phyloP scores from a whole-genome alignment of 2,797 vertebrate genomes.

The Mormyrus hasselquistii region DNA sequence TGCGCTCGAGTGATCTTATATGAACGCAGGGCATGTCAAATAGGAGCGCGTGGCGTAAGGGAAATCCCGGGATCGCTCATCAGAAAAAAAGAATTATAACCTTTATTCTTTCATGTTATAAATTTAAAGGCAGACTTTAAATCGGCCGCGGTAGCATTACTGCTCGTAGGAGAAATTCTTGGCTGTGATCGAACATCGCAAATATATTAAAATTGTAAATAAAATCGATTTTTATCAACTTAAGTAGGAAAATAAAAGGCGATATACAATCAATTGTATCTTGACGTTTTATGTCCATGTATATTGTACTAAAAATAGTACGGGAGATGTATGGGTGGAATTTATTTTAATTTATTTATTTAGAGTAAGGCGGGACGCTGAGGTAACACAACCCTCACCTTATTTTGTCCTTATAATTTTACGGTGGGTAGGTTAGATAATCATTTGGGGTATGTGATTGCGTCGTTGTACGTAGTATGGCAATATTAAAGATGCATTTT shows the following conservation, averaged over 20 bases:
- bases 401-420: not conserved
- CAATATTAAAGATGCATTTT: not conserved
- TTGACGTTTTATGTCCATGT: not conserved
- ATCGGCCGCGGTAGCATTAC: not conserved
- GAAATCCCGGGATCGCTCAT: not conserved
- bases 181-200: not conserved
- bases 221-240: not conserved
- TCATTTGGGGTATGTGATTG: not conserved
- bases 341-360: not conserved
- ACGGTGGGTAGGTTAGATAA: not conserved
- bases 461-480: not conserved
- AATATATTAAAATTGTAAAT: not conserved
- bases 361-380: not conserved
- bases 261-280: not conserved
- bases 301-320: not conserved
- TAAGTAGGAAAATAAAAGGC: not conserved
- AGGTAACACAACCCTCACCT: not conserved
- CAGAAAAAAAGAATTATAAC: not conserved
- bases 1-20: constrained; percentile 35
- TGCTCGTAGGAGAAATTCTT: not conserved
- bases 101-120: not conserved
- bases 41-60: not conserved
- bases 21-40: not conserved
- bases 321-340: not conserved
- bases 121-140: not conserved